Conservation (phyloP, 2,113 vertebrate species). For the Naja naja region DNA sequence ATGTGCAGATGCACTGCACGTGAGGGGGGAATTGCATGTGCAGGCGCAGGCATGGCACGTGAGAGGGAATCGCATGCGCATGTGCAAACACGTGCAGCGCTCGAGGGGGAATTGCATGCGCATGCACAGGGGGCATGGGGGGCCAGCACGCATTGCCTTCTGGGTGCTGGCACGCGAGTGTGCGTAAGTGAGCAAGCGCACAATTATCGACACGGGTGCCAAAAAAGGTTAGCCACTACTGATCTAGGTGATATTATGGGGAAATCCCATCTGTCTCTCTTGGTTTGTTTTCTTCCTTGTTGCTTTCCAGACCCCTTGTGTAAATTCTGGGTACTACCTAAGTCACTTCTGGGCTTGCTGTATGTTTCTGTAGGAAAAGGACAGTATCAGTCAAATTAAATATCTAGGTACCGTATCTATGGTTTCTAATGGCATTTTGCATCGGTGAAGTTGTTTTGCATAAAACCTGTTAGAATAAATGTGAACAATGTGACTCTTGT, state of each 20-base stretch:
- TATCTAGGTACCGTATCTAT: background rate
- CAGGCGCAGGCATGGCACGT: no score
- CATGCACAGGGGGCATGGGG: no score
- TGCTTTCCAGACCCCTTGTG: background rate
- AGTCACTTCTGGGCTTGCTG: background rate
- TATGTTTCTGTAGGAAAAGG: background rate
- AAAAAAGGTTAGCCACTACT: no score
- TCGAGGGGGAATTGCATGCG: rapidly evolving
- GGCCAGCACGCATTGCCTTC: no score
- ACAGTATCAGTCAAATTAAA: background rate
- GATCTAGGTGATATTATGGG: background rate
- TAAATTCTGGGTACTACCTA: background rate
- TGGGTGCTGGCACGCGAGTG: no score
- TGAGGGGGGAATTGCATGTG: no score
- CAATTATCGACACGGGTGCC: no score
- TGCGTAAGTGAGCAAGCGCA: no score
- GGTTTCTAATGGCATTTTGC: background rate
- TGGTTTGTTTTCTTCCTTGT: background rate
- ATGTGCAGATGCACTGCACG: no score
- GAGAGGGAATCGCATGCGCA: rapidly evolving
- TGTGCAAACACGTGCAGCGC: rapidly evolving
- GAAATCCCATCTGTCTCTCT: background rate
- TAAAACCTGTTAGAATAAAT: background rate
- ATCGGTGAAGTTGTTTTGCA: background rate
- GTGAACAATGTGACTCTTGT: background rate